Evolutionary conservation across 2,888 invertebrate species (phyloP).

Genomic region (Stenichneumon culpator): DNA sequence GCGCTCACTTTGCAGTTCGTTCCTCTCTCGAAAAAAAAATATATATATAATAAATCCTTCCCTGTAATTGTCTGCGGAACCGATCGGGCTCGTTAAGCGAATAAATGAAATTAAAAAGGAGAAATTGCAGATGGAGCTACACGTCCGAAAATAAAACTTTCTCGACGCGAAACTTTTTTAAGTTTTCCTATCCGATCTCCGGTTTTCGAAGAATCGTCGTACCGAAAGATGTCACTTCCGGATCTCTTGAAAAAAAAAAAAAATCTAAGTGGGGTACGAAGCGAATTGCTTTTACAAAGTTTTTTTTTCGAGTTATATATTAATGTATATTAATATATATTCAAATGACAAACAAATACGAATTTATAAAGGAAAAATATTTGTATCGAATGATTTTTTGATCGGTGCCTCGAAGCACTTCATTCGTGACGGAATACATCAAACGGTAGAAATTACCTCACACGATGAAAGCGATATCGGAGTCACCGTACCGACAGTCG

Average conservation of each 20-base stretch:
- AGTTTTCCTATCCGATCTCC: background rate
- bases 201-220: background rate
- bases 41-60: background rate
- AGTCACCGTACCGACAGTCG: conserved; percentile 33
- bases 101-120: background rate
- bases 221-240: background rate
- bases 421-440: conserved; percentile 47
- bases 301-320: too few species aligned
- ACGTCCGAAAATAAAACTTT: background rate
- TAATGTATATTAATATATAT: too few species aligned
- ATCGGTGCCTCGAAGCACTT: background rate
- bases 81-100: conserved; percentile 1
- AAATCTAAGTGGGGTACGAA: background rate
- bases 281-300: too few species aligned
- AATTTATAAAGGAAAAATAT: background rate
- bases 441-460: conserved; percentile 65
- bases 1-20: conserved; percentile 25
- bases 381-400: background rate
- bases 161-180: background rate
- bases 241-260: background rate
- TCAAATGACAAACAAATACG: too few species aligned
- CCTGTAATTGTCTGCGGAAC: background rate
- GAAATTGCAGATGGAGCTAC: background rate
- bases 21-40: background rate
- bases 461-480: conserved; percentile 68